phyloP scores from a whole-genome alignment of 2,113 vertebrate species.

The Buteo buteo region DNA sequence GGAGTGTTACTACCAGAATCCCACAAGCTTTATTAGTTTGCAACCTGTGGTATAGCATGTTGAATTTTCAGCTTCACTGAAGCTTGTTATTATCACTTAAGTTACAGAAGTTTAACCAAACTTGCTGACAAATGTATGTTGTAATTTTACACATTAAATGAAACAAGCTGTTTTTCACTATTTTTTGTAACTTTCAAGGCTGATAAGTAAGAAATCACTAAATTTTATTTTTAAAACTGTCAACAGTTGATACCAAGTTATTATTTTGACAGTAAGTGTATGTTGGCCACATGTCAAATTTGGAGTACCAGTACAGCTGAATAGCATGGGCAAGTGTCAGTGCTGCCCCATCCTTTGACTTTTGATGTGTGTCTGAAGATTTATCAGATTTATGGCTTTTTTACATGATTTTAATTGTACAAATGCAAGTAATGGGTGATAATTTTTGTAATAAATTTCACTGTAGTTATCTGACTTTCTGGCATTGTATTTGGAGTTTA shows the following conservation, averaged over 20 bases:
- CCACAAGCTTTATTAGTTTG: neutral
- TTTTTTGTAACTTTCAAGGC: neutral
- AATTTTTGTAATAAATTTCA: neutral
- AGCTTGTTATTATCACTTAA: neutral
- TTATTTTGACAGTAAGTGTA: neutral
- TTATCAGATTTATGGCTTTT: neutral
- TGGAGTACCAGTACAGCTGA: neutral
- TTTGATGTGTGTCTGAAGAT: neutral
- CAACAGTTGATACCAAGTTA: neutral
- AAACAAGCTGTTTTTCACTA: neutral
- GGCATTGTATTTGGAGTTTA: neutral
- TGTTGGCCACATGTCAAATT: neutral
- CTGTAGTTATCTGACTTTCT: neutral
- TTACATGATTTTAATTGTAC: neutral
- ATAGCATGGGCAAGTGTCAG: neutral
- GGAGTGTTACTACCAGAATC: neutral
- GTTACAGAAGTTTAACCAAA: neutral
- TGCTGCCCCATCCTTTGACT: neutral
- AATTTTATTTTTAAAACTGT: neutral
- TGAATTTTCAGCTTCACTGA: neutral
- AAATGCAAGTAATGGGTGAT: neutral
- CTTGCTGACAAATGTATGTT: neutral
- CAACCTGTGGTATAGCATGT: neutral
- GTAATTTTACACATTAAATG: neutral
- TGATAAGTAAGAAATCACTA: neutral